Evolutionary conservation across 2,797 vertebrate genomes (phyloP).

Genomic region (Danio albolineatus): DNA sequence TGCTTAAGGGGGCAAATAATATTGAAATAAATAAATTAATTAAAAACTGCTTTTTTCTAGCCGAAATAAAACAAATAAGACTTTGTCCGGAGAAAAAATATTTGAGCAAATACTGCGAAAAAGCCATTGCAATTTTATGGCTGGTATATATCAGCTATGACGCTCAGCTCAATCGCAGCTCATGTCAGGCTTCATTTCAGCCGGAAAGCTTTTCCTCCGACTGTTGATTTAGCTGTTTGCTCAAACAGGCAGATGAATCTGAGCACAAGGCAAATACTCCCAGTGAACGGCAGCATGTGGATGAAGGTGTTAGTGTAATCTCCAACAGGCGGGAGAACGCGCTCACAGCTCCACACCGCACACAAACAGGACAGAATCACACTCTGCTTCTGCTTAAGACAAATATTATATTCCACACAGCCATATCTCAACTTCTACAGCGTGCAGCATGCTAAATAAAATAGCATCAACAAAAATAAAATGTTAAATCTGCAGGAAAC

Average conservation of each 20-base stretch:
- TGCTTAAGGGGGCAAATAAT: too few relatives aligned
- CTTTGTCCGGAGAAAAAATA: too few relatives aligned
- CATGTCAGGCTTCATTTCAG: background rate
- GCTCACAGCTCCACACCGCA: background rate
- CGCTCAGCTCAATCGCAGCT: background rate
- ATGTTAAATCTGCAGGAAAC: too few relatives aligned
- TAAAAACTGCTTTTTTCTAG: too few relatives aligned
- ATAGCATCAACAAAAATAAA: too few relatives aligned
- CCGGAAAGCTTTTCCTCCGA: background rate
- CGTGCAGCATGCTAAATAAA: too few relatives aligned
- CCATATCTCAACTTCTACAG: background rate
- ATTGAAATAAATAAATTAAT: too few relatives aligned
- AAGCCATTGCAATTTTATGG: too few relatives aligned
- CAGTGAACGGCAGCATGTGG: background rate
- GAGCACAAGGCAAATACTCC: background rate
- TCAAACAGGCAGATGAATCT: slow-evolving; percentile 11
- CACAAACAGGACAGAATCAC: background rate
- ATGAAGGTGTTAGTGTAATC: slow-evolving; percentile 10
- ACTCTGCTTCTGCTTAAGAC: background rate
- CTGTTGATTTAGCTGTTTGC: slow-evolving; percentile 5
- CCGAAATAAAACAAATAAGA: too few relatives aligned
- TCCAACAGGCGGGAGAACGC: slow-evolving; percentile 3
- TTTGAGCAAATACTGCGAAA: too few relatives aligned
- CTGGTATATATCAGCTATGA: background rate
- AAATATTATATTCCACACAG: background rate